Conservation (phyloP, 2,113 vertebrate genomes). For the Otolemur garnettii region DNA sequence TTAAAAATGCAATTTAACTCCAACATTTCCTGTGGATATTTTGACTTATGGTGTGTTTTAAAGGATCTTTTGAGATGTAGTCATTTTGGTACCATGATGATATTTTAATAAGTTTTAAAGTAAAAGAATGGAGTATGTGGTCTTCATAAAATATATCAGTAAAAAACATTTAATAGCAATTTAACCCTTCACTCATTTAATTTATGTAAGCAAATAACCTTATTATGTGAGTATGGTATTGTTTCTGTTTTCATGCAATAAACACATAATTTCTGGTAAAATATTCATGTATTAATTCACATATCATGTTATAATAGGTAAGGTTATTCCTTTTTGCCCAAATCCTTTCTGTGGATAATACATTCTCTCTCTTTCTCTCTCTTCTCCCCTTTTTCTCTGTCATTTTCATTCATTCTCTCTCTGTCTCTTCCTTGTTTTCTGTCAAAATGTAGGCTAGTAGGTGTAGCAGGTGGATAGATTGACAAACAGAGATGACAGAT, state of each 20-base stretch:
- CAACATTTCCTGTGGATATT: constrained; percentile 10
- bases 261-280: background rate
- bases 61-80: background rate
- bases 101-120: background rate
- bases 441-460: background rate
- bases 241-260: background rate
- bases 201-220: background rate
- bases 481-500: too few relatives aligned
- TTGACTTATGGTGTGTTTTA: background rate
- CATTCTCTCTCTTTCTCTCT: background rate
- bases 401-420: background rate
- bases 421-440: background rate
- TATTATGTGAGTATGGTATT: background rate
- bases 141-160: background rate
- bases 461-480: background rate
- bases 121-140: background rate
- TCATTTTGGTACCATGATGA: background rate
- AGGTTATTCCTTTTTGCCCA: background rate
- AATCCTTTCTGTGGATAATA: background rate
- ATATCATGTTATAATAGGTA: background rate
- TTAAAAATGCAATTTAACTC: constrained; percentile 33
- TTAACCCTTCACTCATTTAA: background rate
- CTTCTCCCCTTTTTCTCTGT: too few relatives aligned
- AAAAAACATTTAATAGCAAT: background rate
- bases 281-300: background rate